phyloP scores from a whole-genome alignment of 1,140 invertebrate species.

The Manduca sexta region DNA sequence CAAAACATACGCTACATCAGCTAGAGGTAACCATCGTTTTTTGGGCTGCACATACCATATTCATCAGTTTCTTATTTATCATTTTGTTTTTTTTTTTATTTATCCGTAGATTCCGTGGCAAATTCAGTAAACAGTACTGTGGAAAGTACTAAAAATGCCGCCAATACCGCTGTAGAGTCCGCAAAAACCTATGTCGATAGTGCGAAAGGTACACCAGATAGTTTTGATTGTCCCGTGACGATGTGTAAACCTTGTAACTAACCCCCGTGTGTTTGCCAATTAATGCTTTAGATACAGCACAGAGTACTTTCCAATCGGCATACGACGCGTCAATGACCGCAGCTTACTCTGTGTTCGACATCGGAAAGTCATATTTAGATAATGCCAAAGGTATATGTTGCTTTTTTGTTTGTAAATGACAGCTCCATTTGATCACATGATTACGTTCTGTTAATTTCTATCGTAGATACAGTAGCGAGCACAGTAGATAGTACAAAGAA shows the following conservation, averaged over 20 bases:
- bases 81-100: slow-evolving; percentile 1
- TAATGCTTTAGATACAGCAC: slow-evolving; percentile 48
- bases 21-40: slow-evolving; percentile 25
- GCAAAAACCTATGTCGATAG: slow-evolving; percentile 38
- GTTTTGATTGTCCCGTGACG: neutral
- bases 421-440: slow-evolving; percentile 5
- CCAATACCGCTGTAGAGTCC: slow-evolving; percentile 29
- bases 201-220: slow-evolving; percentile 38
- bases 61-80: neutral
- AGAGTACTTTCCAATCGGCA: slow-evolving; percentile 43
- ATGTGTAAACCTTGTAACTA: slow-evolving; percentile 12
- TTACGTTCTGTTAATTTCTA: slow-evolving; percentile 11
- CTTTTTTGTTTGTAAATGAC: slow-evolving; percentile 12
- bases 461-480: slow-evolving; percentile 49
- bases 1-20: slow-evolving; percentile 30
- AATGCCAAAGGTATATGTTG: slow-evolving; percentile 45
- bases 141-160: slow-evolving; percentile 37
- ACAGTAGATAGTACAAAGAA: slow-evolving; percentile 60
- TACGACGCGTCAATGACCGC: slow-evolving; percentile 38
- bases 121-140: slow-evolving; percentile 28
- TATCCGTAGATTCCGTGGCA: slow-evolving; percentile 29
- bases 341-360: slow-evolving; percentile 44
- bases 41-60: slow-evolving; percentile 4
- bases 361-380: slow-evolving; percentile 50
- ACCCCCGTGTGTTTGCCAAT: slow-evolving; percentile 23